These are phyloP conservation scores for Dendropsophus ebraccatus DNA, from an alignment of 2,113 vertebrate genomes.

Conservation along the genomic window DNA sequence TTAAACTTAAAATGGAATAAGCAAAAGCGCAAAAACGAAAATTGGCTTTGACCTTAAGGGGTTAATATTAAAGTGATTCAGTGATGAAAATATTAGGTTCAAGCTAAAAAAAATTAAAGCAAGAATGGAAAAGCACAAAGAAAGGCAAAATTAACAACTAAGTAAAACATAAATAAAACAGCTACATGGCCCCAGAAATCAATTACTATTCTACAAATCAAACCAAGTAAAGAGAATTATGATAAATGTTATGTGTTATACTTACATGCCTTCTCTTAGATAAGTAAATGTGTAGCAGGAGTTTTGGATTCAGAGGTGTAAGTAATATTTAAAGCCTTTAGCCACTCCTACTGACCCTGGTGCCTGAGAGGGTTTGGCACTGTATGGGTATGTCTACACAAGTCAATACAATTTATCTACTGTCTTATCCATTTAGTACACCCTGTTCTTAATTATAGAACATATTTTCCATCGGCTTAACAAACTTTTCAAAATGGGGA, in stretches of 20 bases:
- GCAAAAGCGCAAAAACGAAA: too few species aligned
- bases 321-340: not conserved
- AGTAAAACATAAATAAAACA: not conserved
- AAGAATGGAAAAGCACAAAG: not conserved
- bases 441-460: not conserved
- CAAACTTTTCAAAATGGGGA: not conserved
- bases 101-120: not conserved
- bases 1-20: too few species aligned
- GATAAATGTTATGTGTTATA: not conserved
- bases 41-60: too few species aligned
- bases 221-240: not conserved
- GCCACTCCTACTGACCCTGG: slow-evolving; percentile 1
- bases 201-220: not conserved
- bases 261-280: slow-evolving; percentile 10
- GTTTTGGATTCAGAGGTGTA: not conserved
- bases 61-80: not conserved
- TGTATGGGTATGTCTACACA: not conserved
- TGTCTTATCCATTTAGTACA: not conserved
- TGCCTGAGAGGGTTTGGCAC: not conserved
- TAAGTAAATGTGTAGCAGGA: not conserved
- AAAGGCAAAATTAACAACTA: not conserved
- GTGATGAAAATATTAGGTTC: too few species aligned
- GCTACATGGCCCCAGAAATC: not conserved
- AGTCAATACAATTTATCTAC: not conserved
- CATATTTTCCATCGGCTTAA: not conserved